Conservation (phyloP, 1,140 invertebrate species). For the Amphibalanus amphitrite region DNA sequence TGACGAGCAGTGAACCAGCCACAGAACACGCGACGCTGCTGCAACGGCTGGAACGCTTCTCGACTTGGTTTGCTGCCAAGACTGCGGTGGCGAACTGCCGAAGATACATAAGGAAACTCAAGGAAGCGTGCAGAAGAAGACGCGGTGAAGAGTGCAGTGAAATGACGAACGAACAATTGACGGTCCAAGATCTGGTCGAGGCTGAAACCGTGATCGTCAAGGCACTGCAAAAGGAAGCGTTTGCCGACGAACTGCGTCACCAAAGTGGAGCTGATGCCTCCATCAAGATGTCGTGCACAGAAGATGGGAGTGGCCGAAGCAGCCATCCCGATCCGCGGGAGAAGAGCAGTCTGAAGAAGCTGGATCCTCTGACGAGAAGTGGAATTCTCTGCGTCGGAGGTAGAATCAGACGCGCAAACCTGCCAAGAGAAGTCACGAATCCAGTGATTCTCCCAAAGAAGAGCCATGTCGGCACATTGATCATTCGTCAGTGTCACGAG, state of each 20-base stretch:
- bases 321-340: too few species aligned
- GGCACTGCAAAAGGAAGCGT: background rate
- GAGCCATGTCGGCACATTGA: background rate
- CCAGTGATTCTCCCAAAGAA: background rate
- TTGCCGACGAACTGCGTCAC: background rate
- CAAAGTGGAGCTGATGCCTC: background rate
- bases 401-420: background rate
- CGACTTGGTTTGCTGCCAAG: background rate
- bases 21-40: too few species aligned
- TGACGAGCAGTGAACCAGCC: too few species aligned
- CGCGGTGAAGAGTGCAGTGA: background rate
- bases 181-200: background rate
- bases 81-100: background rate
- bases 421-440: background rate
- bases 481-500: background rate
- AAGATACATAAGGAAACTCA: background rate
- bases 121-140: background rate
- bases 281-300: too few species aligned
- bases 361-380: background rate
- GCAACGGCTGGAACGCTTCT: background rate
- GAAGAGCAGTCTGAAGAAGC: background rate
- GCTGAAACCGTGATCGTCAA: too few species aligned
- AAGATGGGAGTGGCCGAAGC: too few species aligned
- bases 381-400: background rate
- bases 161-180: background rate